These are phyloP conservation scores for Tortrix viridana DNA, from an alignment of 2,888 invertebrate species.

Conservation along the genomic window DNA sequence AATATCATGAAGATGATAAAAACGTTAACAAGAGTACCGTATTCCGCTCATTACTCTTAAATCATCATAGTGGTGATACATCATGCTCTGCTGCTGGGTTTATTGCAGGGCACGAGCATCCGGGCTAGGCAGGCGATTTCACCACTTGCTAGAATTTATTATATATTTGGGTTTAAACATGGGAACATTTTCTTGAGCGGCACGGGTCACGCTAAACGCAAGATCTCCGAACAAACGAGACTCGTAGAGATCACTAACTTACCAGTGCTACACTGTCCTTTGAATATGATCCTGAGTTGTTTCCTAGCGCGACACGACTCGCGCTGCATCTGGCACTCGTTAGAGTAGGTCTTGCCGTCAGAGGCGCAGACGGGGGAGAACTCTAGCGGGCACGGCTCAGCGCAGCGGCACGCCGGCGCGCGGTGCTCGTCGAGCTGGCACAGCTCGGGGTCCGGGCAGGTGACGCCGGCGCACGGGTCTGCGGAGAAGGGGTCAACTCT, in stretches of 20 bases:
- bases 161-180: no score
- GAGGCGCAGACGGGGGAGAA: slow-evolving; percentile 91
- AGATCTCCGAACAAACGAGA: not conserved
- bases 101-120: no score
- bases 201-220: not conserved
- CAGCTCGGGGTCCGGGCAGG: slow-evolving; percentile 91
- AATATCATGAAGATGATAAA: no score
- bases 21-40: no score
- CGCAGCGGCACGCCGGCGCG: slow-evolving; percentile 92
- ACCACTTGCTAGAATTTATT: no score
- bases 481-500: slow-evolving; percentile 38
- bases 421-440: slow-evolving; percentile 92
- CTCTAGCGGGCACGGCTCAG: slow-evolving; percentile 91
- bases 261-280: slow-evolving; percentile 93
- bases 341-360: slow-evolving; percentile 92
- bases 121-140: no score
- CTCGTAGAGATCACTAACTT: slow-evolving; percentile 38
- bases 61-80: no score
- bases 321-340: slow-evolving; percentile 92
- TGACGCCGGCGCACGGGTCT: slow-evolving; percentile 94
- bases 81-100: no score
- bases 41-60: no score
- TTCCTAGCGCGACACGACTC: slow-evolving; percentile 91
- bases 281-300: slow-evolving; percentile 90
- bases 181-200: not conserved